Evolutionary conservation across 2,888 invertebrate species (phyloP).

Genomic region (Hoplodrina ambigua): DNA sequence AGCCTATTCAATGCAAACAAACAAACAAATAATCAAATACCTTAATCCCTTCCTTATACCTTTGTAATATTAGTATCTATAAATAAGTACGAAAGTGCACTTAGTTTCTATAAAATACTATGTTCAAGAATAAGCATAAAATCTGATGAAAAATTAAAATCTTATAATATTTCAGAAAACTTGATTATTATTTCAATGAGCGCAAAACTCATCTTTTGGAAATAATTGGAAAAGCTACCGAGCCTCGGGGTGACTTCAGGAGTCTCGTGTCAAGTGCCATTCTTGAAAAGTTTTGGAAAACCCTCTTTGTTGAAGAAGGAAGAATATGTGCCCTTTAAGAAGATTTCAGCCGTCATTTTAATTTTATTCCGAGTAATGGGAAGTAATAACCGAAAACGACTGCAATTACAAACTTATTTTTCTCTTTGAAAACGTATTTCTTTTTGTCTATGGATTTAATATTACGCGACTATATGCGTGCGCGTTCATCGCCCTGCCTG

Average conservation of each 20-base stretch:
- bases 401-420: not conserved
- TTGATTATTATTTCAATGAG: not conserved
- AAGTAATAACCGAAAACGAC: not conserved
- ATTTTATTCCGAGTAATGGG: not conserved
- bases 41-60: no score
- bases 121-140: not conserved
- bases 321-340: slow-evolving; percentile 13
- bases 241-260: not conserved
- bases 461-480: no score
- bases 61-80: no score
- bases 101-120: not conserved
- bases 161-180: not conserved
- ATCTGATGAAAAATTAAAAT: not conserved
- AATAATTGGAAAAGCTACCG: slow-evolving; percentile 22
- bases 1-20: no score
- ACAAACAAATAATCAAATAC: no score
- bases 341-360: not conserved
- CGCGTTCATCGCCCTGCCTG: no score
- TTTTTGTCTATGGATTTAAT: no score
- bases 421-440: no score
- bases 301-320: not conserved
- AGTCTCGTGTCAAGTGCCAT: slow-evolving; percentile 40
- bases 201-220: not conserved
- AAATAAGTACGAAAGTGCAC: no score
- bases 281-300: slow-evolving; percentile 46